A percentile compares a stretch with the other conserved stretches of the same genome.
Evolutionary conservation across 2,113 vertebrate genomes (phyloP).

Genomic region (Epinephelus lanceolatus): DNA sequence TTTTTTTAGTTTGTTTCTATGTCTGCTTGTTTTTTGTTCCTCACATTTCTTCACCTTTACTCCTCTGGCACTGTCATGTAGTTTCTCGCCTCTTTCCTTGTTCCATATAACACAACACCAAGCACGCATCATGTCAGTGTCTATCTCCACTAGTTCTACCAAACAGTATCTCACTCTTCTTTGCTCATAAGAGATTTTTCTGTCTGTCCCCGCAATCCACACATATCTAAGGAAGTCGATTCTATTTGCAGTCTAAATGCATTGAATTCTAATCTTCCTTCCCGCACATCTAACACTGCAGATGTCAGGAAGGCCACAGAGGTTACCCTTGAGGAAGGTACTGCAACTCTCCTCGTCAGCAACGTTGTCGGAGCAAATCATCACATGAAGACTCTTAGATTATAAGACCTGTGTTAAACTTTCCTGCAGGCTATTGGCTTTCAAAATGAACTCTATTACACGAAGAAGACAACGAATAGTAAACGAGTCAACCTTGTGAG

Average conservation of each 20-base stretch:
- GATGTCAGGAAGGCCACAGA: not conserved
- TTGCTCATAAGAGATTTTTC: not conserved
- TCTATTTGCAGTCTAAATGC: not conserved
- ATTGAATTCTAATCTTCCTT: not conserved
- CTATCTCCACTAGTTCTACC: not conserved
- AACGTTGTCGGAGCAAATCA: not conserved
- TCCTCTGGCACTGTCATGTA: not conserved
- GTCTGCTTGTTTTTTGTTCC: slow-evolving; percentile 2
- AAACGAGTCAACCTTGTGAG: not conserved
- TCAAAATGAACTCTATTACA: slow-evolving; percentile 10
- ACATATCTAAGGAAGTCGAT: not conserved
- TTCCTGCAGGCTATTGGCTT: not conserved
- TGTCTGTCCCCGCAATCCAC: not conserved
- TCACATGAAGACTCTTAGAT: not conserved
- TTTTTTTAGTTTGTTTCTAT: not conserved
- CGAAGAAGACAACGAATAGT: not conserved
- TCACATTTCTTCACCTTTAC: slow-evolving; percentile 3
- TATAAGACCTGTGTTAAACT: not conserved
- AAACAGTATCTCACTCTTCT: not conserved
- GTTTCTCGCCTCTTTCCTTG: slow-evolving; percentile 4
- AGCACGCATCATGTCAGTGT: not conserved
- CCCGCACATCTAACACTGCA: not conserved
- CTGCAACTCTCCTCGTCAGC: not conserved
- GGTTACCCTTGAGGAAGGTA: not conserved
- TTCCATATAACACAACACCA: slow-evolving; percentile 8